Evolutionary conservation across 1,140 invertebrate species (phyloP).

Genomic region (Sinella curviseta): DNA sequence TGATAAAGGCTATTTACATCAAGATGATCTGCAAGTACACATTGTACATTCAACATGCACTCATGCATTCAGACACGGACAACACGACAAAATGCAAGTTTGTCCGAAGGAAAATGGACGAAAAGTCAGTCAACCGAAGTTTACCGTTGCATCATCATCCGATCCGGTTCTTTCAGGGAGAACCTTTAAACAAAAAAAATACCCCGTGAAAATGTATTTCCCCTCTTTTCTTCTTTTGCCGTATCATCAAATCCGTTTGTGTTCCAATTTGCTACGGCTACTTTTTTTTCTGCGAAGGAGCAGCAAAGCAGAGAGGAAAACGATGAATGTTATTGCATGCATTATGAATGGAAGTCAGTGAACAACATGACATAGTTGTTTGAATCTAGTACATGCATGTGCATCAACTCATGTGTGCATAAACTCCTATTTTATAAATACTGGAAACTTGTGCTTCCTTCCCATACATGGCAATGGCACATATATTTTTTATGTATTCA

Average conservation of each 20-base stretch:
- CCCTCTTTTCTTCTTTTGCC: neutral
- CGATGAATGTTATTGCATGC: too few relatives aligned
- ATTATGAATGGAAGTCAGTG: neutral
- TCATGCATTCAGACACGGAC: neutral
- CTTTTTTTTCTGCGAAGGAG: neutral
- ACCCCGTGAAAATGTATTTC: neutral
- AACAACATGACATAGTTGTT: neutral
- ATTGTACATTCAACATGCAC: neutral
- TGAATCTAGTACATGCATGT: neutral
- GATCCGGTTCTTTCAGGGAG: neutral
- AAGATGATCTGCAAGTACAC: neutral
- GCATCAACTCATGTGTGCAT: neutral
- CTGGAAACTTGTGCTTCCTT: too few relatives aligned
- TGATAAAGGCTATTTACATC: neutral
- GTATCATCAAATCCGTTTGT: neutral
- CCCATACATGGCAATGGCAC: neutral
- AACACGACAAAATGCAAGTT: neutral
- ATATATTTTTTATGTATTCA: neutral
- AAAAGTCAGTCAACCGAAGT: constrained; percentile 4
- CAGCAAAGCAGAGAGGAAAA: too few relatives aligned
- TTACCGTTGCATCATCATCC: constrained; percentile 15
- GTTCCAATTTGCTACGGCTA: too few relatives aligned
- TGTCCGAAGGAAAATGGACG: neutral
- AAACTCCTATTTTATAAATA: too few relatives aligned
- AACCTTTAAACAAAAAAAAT: neutral